Evolutionary conservation across 2,797 vertebrate species (phyloP).

Genomic region (Dicrostonyx torquatus): DNA sequence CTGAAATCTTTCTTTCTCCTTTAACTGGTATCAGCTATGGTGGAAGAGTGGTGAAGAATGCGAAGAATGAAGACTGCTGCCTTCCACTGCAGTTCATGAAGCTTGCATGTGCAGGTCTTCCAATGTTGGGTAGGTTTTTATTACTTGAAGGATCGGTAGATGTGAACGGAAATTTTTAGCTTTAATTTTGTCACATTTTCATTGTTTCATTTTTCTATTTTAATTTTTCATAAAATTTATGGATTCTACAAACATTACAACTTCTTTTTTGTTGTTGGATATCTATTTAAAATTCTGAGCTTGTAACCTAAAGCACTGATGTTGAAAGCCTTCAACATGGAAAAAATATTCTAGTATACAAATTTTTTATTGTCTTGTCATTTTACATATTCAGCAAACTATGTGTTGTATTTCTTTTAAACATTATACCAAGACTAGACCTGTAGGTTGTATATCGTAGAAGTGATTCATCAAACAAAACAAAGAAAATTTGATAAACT

Average conservation of each 20-base stretch:
- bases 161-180: neutral
- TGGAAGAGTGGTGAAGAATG: neutral
- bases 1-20: neutral
- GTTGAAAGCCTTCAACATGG: neutral
- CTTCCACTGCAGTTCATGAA: neutral
- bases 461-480: neutral
- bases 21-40: too few species aligned
- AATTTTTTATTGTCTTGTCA: neutral
- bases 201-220: neutral
- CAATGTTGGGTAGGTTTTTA: neutral
- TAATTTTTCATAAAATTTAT: neutral
- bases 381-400: neutral
- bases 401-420: neutral
- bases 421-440: neutral
- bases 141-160: neutral
- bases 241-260: neutral
- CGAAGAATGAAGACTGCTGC: too few species aligned
- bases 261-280: neutral
- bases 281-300: neutral
- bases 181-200: neutral
- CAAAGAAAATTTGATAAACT: conserved; percentile 16
- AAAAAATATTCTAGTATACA: neutral
- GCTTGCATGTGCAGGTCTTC: neutral
- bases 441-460: neutral
- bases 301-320: neutral